Evolutionary conservation across 1,140 invertebrate genomes (phyloP).

Genomic region (Lerema accius): DNA sequence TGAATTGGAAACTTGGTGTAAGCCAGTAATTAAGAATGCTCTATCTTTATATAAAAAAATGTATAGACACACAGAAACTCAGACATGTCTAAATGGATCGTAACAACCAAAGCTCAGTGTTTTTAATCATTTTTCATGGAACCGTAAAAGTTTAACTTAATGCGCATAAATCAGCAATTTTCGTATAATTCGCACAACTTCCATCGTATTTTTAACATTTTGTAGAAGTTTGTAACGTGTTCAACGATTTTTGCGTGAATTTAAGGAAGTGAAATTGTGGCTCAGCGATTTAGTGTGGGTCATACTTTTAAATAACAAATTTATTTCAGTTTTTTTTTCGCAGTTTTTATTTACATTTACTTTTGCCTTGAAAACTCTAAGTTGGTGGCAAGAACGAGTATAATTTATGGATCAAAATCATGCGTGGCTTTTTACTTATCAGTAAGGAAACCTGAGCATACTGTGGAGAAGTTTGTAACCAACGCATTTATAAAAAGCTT

Average conservation of each 20-base stretch:
- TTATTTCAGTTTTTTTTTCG: too few relatives aligned
- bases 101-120: neutral
- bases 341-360: too few relatives aligned
- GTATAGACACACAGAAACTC: neutral
- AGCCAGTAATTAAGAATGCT: too few relatives aligned
- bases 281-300: neutral
- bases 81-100: neutral
- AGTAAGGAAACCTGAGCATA: too few relatives aligned
- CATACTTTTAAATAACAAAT: neutral
- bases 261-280: conserved; percentile 12
- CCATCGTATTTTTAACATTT: conserved; percentile 21
- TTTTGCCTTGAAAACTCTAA: too few relatives aligned
- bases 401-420: too few relatives aligned
- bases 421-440: too few relatives aligned
- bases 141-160: conserved; percentile 18
- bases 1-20: too few relatives aligned
- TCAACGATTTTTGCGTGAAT: conserved; percentile 11
- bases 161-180: conserved; percentile 24
- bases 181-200: neutral
- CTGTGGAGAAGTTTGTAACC: too few relatives aligned
- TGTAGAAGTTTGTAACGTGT: conserved; percentile 11
- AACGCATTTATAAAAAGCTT: too few relatives aligned
- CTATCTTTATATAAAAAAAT: too few relatives aligned
- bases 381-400: too few relatives aligned
- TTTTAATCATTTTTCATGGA: conserved; percentile 6